phyloP scores from a whole-genome alignment of 1,140 invertebrate genomes.

The Lasioglossum baleicum region DNA sequence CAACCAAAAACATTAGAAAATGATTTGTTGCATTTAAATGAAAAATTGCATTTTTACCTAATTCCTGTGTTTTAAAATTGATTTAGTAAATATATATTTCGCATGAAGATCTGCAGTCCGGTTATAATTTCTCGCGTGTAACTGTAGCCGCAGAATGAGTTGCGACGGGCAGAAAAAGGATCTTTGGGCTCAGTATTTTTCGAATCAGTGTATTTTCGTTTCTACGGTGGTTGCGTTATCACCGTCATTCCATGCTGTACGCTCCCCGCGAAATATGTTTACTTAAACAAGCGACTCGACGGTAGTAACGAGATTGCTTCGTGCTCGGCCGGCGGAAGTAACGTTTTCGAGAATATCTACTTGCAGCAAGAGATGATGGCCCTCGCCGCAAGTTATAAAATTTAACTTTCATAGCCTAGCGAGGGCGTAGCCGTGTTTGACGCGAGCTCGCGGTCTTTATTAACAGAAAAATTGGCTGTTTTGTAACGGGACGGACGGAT shows the following conservation, averaged over 20 bases:
- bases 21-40: too few species aligned
- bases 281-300: slow-evolving; percentile 27
- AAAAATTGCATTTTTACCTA: too few species aligned
- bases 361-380: slow-evolving; percentile 22
- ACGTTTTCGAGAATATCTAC: slow-evolving; percentile 41
- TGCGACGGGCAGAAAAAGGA: background rate
- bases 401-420: slow-evolving; percentile 23
- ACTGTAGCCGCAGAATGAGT: background rate
- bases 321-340: slow-evolving; percentile 37
- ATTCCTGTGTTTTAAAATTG: too few species aligned
- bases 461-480: background rate
- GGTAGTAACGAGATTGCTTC: slow-evolving; percentile 40
- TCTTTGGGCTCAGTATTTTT: too few species aligned
- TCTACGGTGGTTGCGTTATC: slow-evolving; percentile 1
- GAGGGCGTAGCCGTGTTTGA: background rate
- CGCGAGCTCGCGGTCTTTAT: background rate
- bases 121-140: background rate
- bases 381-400: slow-evolving; percentile 22
- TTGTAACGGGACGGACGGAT: background rate
- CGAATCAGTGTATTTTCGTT: slow-evolving; percentile 23
- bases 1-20: too few species aligned
- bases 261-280: slow-evolving; percentile 15
- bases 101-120: too few species aligned
- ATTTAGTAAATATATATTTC: too few species aligned
- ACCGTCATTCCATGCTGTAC: slow-evolving; percentile 10